Base-by-base conservation (phyloP, 1,140 invertebrate genomes). In the Microplitis demolitor region DNA sequence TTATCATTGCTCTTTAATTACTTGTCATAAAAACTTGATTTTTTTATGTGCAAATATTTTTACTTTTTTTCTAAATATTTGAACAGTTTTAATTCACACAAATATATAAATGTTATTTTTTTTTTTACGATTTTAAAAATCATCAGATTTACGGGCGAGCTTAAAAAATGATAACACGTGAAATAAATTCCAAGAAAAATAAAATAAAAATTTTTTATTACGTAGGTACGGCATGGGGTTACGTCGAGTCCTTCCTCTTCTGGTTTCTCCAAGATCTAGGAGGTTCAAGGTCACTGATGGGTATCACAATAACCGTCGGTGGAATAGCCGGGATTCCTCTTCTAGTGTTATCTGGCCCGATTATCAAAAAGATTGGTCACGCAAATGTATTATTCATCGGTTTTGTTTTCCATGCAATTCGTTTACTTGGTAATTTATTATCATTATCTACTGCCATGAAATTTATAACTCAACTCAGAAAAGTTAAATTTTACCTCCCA, bases 201-300 rank as follows among this genome's bases (percentile, higher is more conserved):
- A 60, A 16, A 31, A 3, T 11, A 58, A 54, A 51, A 63, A 73
- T 56, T 76, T 77, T 85, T 86, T 13, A 3, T 11, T 9, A 2
- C 5, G 6, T 83, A 94, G 93, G 94, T 6, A 92, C 90, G 0
- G 91, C 91, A 9, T 95, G 93, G 93, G 94, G 94, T 5, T 95
- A 94, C 82, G 91, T 95, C 53, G 94, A 96, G 83, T 94, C 91
- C 70, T 97, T 96, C 84, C 86, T 96, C 3, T 96, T 96, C 84
- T 96, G 94, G 94, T 89, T 95, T 71, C 89, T 96, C 6, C 90
- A 94, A 84, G 94, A 95, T 80, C 85, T 96, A 67, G 94, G 93
- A 13, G 93, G 91, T 6, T 92, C 92, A 1, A 91, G 93, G 73
- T 92, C 92, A 6, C 86, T 96, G 33, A 94, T 96, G 91, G 95